These are phyloP conservation scores for Ellobium chinense DNA, from an alignment of 2,888 invertebrate species.

Conservation along the genomic window DNA sequence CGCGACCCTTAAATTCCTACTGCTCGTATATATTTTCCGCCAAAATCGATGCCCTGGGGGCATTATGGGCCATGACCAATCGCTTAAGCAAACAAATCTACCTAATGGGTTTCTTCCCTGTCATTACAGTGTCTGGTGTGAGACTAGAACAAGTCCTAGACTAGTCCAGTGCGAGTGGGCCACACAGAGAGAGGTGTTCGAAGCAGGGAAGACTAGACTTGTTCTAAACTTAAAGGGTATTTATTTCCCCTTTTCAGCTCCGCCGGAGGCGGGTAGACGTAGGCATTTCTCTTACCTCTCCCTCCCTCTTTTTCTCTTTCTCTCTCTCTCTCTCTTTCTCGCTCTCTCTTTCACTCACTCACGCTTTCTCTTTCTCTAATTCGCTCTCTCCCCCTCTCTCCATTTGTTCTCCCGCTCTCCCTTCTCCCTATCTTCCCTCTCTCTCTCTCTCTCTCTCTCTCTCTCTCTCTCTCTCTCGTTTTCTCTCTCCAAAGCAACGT, in stretches of 20 bases:
- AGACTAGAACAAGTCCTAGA: too few relatives aligned
- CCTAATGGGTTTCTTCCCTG: neutral
- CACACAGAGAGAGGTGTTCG: too few relatives aligned
- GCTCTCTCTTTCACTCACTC: constrained; percentile 9
- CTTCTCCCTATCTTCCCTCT: neutral
- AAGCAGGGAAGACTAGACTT: too few relatives aligned
- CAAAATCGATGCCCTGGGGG: neutral
- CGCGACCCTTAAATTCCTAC: neutral
- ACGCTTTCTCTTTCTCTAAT: too few relatives aligned
- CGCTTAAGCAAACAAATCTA: neutral
- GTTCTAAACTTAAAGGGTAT: too few relatives aligned
- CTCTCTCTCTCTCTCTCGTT: neutral
- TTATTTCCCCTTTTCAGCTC: too few relatives aligned
- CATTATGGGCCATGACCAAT: neutral
- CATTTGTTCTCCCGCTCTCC: neutral
- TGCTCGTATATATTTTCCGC: neutral
- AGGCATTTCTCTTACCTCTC: neutral
- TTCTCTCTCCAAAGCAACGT: neutral
- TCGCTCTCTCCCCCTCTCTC: neutral
- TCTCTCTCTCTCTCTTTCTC: neutral
- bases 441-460: neutral
- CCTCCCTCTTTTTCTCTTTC: neutral
- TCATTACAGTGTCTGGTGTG: neutral
- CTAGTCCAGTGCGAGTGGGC: too few relatives aligned
- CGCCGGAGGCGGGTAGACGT: too few relatives aligned